Evolutionary conservation across 2,797 vertebrate genomes (phyloP), one percentile per base, ranked within the genome.

Genomic region (Podargus strigoides): DNA sequence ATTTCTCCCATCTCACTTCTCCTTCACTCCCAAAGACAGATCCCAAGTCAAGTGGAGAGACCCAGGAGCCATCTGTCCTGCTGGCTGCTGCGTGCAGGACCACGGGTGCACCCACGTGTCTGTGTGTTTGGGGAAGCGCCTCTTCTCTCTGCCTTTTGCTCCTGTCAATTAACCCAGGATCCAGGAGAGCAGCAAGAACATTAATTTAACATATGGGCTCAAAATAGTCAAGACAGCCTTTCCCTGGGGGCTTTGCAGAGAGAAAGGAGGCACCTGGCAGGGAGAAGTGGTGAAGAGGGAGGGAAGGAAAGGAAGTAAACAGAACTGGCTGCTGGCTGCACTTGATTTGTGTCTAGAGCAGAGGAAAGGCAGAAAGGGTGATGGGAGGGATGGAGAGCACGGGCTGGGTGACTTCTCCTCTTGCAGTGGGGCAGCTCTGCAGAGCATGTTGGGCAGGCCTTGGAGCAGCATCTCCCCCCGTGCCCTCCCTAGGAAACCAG

Each of bases 31-130:
- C 66, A 34, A 53, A 15, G 22, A 8, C 8, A 18, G 10, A 27
- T 41, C 53, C 36, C 7, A 3, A 13, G 68, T 14, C 27, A 23
- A 6, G 55, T 7, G n/a, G 13, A 22, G 62, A 30, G n/a, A 47
- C 10, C 36, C 30, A 10, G 85, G 34, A 77, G 15, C 60, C 5
- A 4, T 17, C 52, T 34, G 52, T 74, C 67, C 83, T 58, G 39
- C 68, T 84, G 56, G n/a, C 63, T 70, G 37, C 47, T 55, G 66
- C 1, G 0, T 1, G 1, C 46, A 30, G 47, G 21, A 28, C 23
- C 44, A 14, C 1, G 1, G 1, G 17, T 66, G 74, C 53, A 30
- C 23, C 37, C 52, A 7, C 7, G 0, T 44, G 52, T 1, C 1
- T n/a, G 19, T 36, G 55, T 37, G 28, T 27, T 16, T 36, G 89